Evolutionary conservation across 2,797 vertebrate species (phyloP).

Genomic region (Stomatorhinus walkeri): DNA sequence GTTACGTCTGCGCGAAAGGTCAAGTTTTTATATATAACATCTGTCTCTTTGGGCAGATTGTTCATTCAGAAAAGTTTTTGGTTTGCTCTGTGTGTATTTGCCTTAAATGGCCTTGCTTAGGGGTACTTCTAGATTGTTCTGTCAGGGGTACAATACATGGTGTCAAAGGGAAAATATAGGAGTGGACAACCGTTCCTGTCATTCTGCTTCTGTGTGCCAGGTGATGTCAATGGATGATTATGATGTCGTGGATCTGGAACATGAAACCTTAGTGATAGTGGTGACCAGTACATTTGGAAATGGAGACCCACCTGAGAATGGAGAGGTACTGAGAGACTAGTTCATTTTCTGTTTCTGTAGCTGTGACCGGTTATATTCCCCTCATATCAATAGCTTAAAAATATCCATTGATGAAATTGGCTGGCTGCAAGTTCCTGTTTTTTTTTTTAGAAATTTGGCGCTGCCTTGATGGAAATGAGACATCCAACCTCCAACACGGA

Average conservation of each 20-base stretch:
- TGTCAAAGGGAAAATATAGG: not conserved
- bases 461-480: constrained; percentile 90
- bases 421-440: not conserved
- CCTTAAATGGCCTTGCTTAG: not conserved
- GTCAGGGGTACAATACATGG: not conserved
- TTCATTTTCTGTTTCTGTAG: not conserved
- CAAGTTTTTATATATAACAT: not conserved
- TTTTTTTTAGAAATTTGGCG: constrained; percentile 81
- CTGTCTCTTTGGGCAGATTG: not conserved
- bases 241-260: constrained; percentile 87
- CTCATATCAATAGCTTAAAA: not conserved
- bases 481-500: constrained; percentile 84
- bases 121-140: not conserved
- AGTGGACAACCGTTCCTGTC: not conserved
- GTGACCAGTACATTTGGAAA: constrained; percentile 94
- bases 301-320: constrained; percentile 88
- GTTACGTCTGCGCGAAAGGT: constrained; percentile 32
- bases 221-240: constrained; percentile 95
- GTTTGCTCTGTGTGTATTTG: not conserved
- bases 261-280: constrained; percentile 85
- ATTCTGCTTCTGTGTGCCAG: constrained; percentile 45
- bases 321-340: constrained; percentile 67
- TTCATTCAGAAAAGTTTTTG: not conserved
- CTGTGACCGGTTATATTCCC: not conserved
- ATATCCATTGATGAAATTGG: constrained; percentile 16